A percentile compares a stretch with the other conserved stretches of the same genome.
Evolutionary conservation across 2,797 vertebrate species (phyloP).

Genomic region (Melanotaenia pygmaea): DNA sequence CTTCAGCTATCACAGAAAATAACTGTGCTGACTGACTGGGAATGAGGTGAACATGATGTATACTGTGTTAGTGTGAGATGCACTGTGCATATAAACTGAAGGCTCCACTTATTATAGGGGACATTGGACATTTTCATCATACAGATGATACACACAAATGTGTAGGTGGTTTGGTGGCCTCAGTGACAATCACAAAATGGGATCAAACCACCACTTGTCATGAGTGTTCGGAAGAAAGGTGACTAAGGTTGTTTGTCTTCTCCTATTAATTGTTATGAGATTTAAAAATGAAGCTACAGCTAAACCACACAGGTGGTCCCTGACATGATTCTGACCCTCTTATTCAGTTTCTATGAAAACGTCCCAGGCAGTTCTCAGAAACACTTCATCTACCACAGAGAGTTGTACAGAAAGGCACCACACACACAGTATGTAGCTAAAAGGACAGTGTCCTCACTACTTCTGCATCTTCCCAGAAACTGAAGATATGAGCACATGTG

Average conservation of each 20-base stretch:
- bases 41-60: neutral
- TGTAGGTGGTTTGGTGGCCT: neutral
- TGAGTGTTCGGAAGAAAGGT: slow-evolving; percentile 5
- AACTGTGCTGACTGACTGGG: too few species aligned
- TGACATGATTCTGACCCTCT: slow-evolving; percentile 4
- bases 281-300: slow-evolving; percentile 21
- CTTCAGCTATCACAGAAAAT: too few species aligned
- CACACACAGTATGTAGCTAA: neutral
- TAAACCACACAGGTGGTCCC: slow-evolving; percentile 39
- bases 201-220: slow-evolving; percentile 4
- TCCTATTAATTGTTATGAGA: slow-evolving; percentile 20
- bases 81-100: neutral
- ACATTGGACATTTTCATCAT: neutral
- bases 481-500: neutral
- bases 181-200: neutral
- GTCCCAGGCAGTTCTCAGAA: slow-evolving; percentile 53
- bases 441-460: neutral
- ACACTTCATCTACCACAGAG: slow-evolving; percentile 33
- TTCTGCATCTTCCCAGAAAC: slow-evolving; percentile 46
- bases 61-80: too few species aligned
- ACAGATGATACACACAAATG: neutral
- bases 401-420: neutral
- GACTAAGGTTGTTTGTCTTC: slow-evolving; percentile 31
- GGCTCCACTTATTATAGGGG: neutral
- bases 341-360: slow-evolving; percentile 51